Evolutionary conservation across 2,888 invertebrate genomes (phyloP), one percentile per base, ranked within the genome.

Genomic region (Mythimna pallens): DNA sequence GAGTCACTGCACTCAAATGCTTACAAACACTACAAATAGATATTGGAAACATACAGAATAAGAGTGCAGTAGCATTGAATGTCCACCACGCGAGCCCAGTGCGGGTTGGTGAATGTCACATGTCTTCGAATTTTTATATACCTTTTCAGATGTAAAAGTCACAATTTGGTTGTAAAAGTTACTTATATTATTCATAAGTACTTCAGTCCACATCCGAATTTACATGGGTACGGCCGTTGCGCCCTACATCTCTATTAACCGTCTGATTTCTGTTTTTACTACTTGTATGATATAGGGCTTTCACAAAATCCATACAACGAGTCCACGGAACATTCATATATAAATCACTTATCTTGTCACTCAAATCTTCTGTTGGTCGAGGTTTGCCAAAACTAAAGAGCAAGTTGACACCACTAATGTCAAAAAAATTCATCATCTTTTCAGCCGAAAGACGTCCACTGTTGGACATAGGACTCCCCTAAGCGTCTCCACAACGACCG

Each of bases 21-120:
- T 47, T 47, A 47, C 47, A 47, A 47, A 47, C 17, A 47, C 14
- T 73, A 17, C 66, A 80, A 73, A 77, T 64, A 68, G 22, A 69
- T 65, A 62, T 66, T 63, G 36, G 22, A 71, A 74, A 62, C 52
- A 64, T 67, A 59, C 54, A 61, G 64, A 69, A 80, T 52, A 58
- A 22, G 7, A 54, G 47, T 8, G 6, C 2, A 36, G 6, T 17
- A 43, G 52, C 20, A n/a, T 50, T 63, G 25, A n/a, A n/a, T n/a
- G n/a, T n/a, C n/a, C n/a, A n/a, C n/a, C n/a, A n/a, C n/a, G n/a
- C n/a, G n/a, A n/a, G n/a, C n/a, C n/a, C n/a, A n/a, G n/a, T n/a
- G n/a, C n/a, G n/a, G n/a, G n/a, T n/a, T n/a, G n/a, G n/a, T n/a
- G n/a, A n/a, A n/a, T n/a, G n/a, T n/a, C n/a, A n/a, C n/a, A n/a